Base-by-base conservation (phyloP, 1,140 invertebrate species). In the Drosophila leontia region DNA sequence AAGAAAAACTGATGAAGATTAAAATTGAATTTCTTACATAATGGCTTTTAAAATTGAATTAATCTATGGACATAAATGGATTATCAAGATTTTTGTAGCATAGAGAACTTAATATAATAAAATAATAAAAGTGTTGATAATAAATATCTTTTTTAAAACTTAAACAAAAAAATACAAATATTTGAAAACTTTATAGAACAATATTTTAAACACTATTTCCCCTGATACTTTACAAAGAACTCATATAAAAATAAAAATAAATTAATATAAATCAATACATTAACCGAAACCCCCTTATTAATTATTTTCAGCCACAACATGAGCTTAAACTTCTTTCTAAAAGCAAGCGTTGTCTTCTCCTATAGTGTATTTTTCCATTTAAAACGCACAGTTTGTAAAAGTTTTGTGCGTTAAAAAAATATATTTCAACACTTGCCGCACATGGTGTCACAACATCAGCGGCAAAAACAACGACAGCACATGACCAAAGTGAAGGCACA, bases 351-450 rank as follows among this genome's bases (percentile, higher is more conserved):
- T 29, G 0, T 29, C 26, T 29, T 29, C 26, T 0, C 26, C 5
- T 29, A 19, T 12, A 75, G 71, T 41, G 71, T 75, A 74, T 55
- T 48, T 59, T 61, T 62, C 51, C 37, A 61, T 74, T 75, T 64
- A 79, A 82, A 86, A 74, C 75, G 79, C 60, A 87, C 62, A 76
- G 83, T 86, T 85, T 80, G 67, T 80, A 86, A 87, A 87, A 86
- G 82, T 86, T 85, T 77, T 61, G 83, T 77, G 82, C 74, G 74
- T 77, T 80, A 80, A 80, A 87, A 84, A 41, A 50, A 87, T 88
- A 80, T 75, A 88, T 87, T 87, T 78, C 77, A 83, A 82, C 84
- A 83, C 84, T 83, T 87, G 84, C 70, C 77, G 84, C 84, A 87
- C 84, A 87, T 87, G 84, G 84, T 87, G 84, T 88, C 84, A 83